Conservation (phyloP, 2,888 invertebrate genomes). For the Mantis religiosa region DNA sequence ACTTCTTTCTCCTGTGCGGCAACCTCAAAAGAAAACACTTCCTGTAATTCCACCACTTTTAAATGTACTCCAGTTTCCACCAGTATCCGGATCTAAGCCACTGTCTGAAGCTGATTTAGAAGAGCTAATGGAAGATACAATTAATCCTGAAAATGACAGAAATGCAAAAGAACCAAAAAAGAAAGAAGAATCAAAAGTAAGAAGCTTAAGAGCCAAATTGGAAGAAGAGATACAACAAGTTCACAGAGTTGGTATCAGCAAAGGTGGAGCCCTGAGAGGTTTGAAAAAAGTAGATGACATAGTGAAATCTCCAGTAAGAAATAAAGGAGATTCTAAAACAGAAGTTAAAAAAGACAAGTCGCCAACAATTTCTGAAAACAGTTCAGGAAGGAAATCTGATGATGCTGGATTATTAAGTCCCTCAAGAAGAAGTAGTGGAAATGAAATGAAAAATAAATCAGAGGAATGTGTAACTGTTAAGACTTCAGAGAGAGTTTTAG, state of each 20-base stretch:
- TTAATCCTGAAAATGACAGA: not conserved
- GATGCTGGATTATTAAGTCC: not conserved
- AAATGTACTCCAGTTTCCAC: not conserved
- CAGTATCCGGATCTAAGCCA: not conserved
- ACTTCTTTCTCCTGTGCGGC: not conserved
- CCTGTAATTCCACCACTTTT: not conserved
- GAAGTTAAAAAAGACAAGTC: not conserved
- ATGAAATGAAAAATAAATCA: not conserved
- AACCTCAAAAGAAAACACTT: not conserved
- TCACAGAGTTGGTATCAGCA: slow-evolving; percentile 29
- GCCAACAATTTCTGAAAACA: not conserved
- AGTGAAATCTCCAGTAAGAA: slow-evolving; percentile 9
- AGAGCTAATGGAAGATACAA: slow-evolving; percentile 6
- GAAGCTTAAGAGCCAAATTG: slow-evolving; percentile 24
- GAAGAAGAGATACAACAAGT: slow-evolving; percentile 29
- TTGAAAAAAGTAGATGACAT: slow-evolving; percentile 22
- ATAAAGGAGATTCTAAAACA: not conserved
- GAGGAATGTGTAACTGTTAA: not conserved
- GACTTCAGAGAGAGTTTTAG: not conserved
- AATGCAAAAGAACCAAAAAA: not conserved
- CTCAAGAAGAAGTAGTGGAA: not conserved
- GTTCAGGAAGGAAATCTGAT: not conserved
- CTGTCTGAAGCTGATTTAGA: slow-evolving; percentile 10
- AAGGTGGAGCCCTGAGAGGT: slow-evolving; percentile 26
- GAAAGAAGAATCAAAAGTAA: not conserved